phyloP scores from a whole-genome alignment of 2,113 vertebrate species.

The Anseranas semipalmata region DNA sequence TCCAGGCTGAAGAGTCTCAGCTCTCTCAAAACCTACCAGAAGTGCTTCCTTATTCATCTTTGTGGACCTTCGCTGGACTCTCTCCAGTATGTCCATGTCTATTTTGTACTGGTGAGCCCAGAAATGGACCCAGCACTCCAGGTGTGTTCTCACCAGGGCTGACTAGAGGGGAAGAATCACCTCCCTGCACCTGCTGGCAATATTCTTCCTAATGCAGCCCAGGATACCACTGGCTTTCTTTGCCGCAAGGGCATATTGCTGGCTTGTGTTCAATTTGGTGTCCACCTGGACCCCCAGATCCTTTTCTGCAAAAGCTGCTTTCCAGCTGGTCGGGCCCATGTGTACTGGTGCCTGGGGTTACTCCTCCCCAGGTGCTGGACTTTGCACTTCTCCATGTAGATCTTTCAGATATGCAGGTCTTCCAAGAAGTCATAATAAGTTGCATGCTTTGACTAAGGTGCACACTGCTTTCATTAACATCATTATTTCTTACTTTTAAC shows the following conservation, averaged over 20 bases:
- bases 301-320: neutral
- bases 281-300: neutral
- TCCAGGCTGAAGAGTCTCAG: neutral
- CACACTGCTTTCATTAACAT: neutral
- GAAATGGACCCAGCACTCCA: neutral
- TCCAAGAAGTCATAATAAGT: neutral
- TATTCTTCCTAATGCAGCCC: neutral
- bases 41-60: neutral
- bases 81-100: neutral
- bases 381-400: neutral
- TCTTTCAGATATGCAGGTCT: neutral
- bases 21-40: neutral
- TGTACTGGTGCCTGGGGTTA: neutral
- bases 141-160: neutral
- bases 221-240: neutral
- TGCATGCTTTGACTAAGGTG: neutral
- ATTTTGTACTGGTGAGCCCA: neutral
- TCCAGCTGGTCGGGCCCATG: neutral
- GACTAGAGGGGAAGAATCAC: neutral
- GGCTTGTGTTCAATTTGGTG: neutral
- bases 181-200: neutral
- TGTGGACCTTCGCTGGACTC: neutral
- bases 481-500: neutral
- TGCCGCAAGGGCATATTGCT: neutral
- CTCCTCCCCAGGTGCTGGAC: neutral